Percentiles rank a stretch among this genome's conserved stretches.
phyloP scores from a whole-genome alignment of 2,888 invertebrate genomes.

The Anagyrus pseudococci region DNA sequence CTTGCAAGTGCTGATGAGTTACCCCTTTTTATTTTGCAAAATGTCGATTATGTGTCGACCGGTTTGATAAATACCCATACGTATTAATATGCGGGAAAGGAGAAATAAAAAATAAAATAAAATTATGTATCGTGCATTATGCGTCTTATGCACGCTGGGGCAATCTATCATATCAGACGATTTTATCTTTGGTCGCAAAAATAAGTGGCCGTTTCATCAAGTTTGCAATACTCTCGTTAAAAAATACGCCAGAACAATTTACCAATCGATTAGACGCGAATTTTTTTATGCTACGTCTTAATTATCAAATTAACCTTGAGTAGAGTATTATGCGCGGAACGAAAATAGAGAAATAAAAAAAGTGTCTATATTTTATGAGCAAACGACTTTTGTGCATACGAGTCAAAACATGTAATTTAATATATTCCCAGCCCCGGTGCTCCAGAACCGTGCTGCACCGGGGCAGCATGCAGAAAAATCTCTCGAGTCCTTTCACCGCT shows the following conservation, averaged over 20 bases:
- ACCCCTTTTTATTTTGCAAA: not conserved
- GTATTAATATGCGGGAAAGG: not conserved
- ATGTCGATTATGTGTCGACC: not conserved
- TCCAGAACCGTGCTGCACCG: not conserved
- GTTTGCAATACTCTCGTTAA: no score
- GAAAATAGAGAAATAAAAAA: no score
- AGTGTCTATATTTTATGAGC: no score
- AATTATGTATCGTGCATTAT: not conserved
- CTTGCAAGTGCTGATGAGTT: not conserved
- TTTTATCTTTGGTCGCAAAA: not conserved
- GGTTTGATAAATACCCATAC: not conserved
- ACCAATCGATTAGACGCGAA: no score
- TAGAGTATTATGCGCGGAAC: no score
- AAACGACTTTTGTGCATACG: not conserved
- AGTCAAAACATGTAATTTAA: no score
- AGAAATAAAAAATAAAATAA: not conserved
- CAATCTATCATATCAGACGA: not conserved
- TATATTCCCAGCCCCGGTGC: not conserved
- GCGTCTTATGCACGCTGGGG: not conserved
- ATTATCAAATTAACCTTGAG: no score
- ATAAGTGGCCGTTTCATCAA: no score
- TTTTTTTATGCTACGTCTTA: no score
- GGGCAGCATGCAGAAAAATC: no score
- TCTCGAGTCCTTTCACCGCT: no score
- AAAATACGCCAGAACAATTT: no score